Evolutionary conservation across 2,888 invertebrate species (phyloP).

Genomic region (Agrotis ipsilon): DNA sequence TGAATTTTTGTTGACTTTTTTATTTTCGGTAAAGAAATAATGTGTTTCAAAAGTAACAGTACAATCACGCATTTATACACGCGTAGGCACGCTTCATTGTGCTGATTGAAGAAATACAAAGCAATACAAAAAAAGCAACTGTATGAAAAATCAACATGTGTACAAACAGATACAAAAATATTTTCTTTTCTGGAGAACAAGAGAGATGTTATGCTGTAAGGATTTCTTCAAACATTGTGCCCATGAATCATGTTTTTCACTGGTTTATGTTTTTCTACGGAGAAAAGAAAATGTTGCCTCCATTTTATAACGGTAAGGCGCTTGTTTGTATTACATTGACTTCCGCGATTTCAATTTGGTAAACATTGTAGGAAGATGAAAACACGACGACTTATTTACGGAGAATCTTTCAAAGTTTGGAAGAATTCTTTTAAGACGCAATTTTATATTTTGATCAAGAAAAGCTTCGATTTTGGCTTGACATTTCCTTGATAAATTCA

Average conservation of each 20-base stretch:
- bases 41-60: neutral
- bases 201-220: conserved; percentile 38
- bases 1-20: conserved; percentile 14
- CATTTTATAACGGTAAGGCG: conserved; percentile 47
- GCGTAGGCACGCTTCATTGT: neutral
- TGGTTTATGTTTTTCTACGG: conserved; percentile 47
- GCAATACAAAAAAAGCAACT: conserved; percentile 8
- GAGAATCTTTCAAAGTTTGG: conserved; percentile 17
- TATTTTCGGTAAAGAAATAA: neutral
- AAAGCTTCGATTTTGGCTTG: neutral
- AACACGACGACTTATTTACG: conserved; percentile 24
- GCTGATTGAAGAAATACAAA: neutral
- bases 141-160: conserved; percentile 22
- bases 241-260: conserved; percentile 51
- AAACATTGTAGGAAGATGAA: conserved; percentile 18
- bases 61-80: no score
- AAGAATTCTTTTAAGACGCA: neutral
- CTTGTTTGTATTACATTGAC: conserved; percentile 52
- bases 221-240: conserved; percentile 37
- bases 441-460: neutral
- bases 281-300: conserved; percentile 43
- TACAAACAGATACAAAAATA: conserved; percentile 13
- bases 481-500: neutral
- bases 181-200: conserved; percentile 26
- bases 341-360: conserved; percentile 50